These are phyloP conservation scores for Lathronympha strigana DNA, from an alignment of 2,888 invertebrate genomes.

Conservation along the genomic window DNA sequence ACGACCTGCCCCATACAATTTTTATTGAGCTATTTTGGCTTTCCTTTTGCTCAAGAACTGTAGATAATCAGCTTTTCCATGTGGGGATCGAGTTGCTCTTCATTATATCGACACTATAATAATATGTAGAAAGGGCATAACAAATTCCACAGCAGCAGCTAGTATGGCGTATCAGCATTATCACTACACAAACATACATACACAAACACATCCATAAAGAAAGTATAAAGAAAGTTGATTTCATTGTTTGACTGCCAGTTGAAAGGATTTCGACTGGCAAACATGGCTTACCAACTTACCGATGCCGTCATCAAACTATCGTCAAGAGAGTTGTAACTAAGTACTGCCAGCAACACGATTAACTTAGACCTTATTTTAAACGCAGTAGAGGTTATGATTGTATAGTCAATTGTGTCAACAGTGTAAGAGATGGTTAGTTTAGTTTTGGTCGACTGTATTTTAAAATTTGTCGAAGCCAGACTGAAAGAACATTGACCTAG, in stretches of 20 bases:
- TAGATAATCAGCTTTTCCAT: too few relatives aligned
- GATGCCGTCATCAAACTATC: background rate
- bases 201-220: slow-evolving; percentile 29
- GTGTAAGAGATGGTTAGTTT: too few relatives aligned
- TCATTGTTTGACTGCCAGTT: slow-evolving; percentile 31
- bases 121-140: background rate
- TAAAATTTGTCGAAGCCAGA: background rate
- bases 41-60: too few relatives aligned
- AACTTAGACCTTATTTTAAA: too few relatives aligned
- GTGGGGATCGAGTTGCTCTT: too few relatives aligned
- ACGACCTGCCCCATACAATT: too few relatives aligned
- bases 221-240: slow-evolving; percentile 35
- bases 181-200: slow-evolving; percentile 20
- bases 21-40: too few relatives aligned
- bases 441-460: background rate
- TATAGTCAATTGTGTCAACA: too few relatives aligned
- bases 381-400: too few relatives aligned
- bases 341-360: too few relatives aligned
- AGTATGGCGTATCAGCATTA: slow-evolving; percentile 21
- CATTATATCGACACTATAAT: too few relatives aligned
- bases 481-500: slow-evolving; percentile 4
- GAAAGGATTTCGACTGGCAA: slow-evolving; percentile 1
- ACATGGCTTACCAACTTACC: slow-evolving; percentile 18
- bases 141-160: background rate
- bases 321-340: too few relatives aligned